These are phyloP conservation scores for Porites cylindrica DNA, from an alignment of 92 coral and sea anemone genomes.

Conservation along the genomic window DNA sequence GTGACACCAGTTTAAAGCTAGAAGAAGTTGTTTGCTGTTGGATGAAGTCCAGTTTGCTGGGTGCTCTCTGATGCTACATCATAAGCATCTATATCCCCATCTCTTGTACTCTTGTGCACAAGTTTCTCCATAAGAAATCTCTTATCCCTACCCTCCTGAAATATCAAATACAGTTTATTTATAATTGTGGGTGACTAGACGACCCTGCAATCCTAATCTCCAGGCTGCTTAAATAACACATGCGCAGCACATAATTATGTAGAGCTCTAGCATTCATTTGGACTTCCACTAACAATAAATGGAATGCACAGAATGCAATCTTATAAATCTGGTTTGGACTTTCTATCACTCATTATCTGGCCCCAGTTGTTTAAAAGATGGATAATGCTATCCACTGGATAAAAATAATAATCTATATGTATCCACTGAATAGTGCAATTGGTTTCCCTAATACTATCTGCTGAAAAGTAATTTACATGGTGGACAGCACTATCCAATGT, in stretches of 20 bases:
- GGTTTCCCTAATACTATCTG: too few species aligned
- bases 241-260: not conserved
- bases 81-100: conserved; percentile 47
- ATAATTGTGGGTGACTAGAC: not conserved
- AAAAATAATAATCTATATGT: too few species aligned
- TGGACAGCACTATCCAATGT: too few species aligned
- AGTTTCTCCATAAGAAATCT: conserved; percentile 95
- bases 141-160: conserved; percentile 97
- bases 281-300: too few species aligned
- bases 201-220: not conserved
- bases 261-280: not conserved
- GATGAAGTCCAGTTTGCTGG: conserved; percentile 55
- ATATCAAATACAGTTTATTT: not conserved
- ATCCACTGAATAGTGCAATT: too few species aligned
- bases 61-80: conserved; percentile 55
- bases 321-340: too few species aligned
- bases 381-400: too few species aligned
- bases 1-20: not conserved
- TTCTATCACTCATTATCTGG: too few species aligned
- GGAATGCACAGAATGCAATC: too few species aligned
- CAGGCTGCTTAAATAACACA: not conserved
- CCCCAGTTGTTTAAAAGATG: too few species aligned
- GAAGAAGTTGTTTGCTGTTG: conserved; percentile 29
- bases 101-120: conserved; percentile 56
- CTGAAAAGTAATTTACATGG: too few species aligned